phyloP scores from a whole-genome alignment of 1,140 invertebrate genomes.

The Lepidurus arcticus region DNA sequence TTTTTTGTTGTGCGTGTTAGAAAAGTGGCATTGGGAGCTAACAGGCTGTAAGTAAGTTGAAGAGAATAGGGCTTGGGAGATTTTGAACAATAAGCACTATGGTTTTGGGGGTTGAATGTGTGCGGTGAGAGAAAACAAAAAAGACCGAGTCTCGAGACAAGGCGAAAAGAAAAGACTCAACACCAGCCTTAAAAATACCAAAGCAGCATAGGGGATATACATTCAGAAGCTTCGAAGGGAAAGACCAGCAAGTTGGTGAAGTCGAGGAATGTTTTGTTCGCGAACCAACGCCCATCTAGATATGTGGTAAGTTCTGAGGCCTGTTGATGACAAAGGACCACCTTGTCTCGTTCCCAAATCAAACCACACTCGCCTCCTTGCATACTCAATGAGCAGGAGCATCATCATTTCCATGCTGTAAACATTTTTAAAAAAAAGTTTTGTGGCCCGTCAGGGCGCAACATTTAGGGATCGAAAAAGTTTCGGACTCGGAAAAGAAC shows the following conservation, averaged over 20 bases:
- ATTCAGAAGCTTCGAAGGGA: background rate
- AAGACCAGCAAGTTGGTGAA: background rate
- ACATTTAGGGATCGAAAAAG: background rate
- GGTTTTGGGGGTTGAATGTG: background rate
- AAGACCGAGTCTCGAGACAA: background rate
- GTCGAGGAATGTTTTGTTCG: background rate
- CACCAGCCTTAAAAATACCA: background rate
- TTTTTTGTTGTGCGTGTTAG: background rate
- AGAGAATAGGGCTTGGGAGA: background rate
- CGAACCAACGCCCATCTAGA: background rate
- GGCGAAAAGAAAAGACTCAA: background rate
- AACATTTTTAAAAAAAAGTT: no score
- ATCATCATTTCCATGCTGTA: background rate
- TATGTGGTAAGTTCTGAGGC: background rate
- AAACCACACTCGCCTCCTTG: background rate
- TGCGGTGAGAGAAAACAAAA: background rate
- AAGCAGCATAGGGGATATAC: background rate
- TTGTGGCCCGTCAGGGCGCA: no score
- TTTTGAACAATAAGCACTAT: background rate
- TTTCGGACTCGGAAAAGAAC: background rate
- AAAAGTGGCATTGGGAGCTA: background rate
- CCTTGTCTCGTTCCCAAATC: background rate
- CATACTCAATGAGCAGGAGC: background rate
- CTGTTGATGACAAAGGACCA: constrained; percentile 21
- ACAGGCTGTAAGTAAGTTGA: constrained; percentile 10